These are phyloP conservation scores for Abrostola tripartita DNA, from an alignment of 2,888 invertebrate species.

Conservation along the genomic window DNA sequence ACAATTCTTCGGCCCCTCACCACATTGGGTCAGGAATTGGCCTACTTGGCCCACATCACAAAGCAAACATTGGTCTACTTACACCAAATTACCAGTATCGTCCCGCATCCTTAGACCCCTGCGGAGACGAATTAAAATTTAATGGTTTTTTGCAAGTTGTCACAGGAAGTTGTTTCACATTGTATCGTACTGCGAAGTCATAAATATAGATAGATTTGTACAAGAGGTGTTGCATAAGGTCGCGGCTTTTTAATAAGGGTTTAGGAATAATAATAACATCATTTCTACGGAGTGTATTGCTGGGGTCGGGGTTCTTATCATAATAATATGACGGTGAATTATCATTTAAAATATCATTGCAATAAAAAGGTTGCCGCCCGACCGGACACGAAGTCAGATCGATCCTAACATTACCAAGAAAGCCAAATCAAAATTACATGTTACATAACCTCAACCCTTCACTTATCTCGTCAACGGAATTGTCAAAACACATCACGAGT, in stretches of 20 bases:
- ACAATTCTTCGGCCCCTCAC: constrained; percentile 78
- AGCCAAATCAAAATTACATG: constrained; percentile 67
- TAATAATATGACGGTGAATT: constrained; percentile 16
- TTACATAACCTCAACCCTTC: constrained; percentile 72
- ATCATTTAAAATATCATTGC: constrained; percentile 21
- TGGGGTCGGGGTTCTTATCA: constrained; percentile 31
- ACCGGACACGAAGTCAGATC: constrained; percentile 52
- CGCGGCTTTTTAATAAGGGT: constrained; percentile 3
- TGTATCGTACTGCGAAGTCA: constrained; percentile 27
- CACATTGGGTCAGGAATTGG: constrained; percentile 81
- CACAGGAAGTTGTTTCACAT: constrained; percentile 49
- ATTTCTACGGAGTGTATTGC: background rate
- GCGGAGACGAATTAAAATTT: constrained; percentile 70
- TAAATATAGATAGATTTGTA: constrained; percentile 31
- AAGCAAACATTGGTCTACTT: constrained; percentile 56
- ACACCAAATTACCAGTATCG: constrained; percentile 83
- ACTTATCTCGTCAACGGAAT: constrained; percentile 70
- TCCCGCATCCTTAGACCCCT: constrained; percentile 84
- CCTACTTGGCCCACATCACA: constrained; percentile 74
- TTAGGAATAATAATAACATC: constrained; percentile 22
- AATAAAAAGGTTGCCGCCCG: constrained; percentile 30
- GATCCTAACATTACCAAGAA: constrained; percentile 52
- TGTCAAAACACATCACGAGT: constrained; percentile 77
- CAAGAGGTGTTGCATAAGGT: constrained; percentile 21
- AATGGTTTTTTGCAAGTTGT: constrained; percentile 65